These are phyloP conservation scores for Andrena cerasifolii DNA, from an alignment of 1,140 invertebrate genomes.

Conservation along the genomic window DNA sequence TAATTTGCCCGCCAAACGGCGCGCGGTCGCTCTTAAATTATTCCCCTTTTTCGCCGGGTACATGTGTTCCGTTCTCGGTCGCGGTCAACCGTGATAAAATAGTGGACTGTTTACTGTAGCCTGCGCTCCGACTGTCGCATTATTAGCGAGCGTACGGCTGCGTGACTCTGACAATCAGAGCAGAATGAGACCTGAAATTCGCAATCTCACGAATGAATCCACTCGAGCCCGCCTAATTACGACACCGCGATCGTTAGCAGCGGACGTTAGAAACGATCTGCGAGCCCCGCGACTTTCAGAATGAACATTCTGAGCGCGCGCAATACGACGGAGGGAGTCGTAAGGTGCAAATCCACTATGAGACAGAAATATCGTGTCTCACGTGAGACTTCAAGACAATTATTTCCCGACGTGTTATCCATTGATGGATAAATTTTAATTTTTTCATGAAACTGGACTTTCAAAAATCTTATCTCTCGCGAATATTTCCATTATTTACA, in stretches of 20 bases:
- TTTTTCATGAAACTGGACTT: too few relatives aligned
- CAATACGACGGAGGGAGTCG: too few relatives aligned
- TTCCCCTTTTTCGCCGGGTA: slow-evolving; percentile 20
- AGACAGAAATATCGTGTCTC: too few relatives aligned
- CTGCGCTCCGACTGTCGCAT: slow-evolving; percentile 46
- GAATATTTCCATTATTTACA: too few relatives aligned
- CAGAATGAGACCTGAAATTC: slow-evolving; percentile 52
- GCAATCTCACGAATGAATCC: slow-evolving; percentile 43
- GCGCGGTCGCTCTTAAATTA: background rate
- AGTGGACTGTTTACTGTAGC: slow-evolving; percentile 47
- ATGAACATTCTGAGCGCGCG: background rate
- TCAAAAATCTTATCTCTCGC: too few relatives aligned
- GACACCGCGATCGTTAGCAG: slow-evolving; percentile 12
- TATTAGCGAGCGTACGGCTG: slow-evolving; percentile 49
- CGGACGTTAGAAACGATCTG: slow-evolving; percentile 4
- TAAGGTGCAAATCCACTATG: too few relatives aligned
- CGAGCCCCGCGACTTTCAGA: slow-evolving; percentile 15
- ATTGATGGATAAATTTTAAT: too few relatives aligned
- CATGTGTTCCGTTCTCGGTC: slow-evolving; percentile 27
- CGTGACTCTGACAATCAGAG: slow-evolving; percentile 65
- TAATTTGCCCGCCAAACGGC: background rate
- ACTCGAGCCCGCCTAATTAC: slow-evolving; percentile 35
- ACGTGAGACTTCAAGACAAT: too few relatives aligned
- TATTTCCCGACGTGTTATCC: too few relatives aligned
- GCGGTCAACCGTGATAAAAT: slow-evolving; percentile 47